A percentile compares a stretch with the other conserved stretches of the same genome.
These are phyloP conservation scores for Timema cristinae DNA, from an alignment of 2,888 invertebrate genomes.

Conservation along the genomic window DNA sequence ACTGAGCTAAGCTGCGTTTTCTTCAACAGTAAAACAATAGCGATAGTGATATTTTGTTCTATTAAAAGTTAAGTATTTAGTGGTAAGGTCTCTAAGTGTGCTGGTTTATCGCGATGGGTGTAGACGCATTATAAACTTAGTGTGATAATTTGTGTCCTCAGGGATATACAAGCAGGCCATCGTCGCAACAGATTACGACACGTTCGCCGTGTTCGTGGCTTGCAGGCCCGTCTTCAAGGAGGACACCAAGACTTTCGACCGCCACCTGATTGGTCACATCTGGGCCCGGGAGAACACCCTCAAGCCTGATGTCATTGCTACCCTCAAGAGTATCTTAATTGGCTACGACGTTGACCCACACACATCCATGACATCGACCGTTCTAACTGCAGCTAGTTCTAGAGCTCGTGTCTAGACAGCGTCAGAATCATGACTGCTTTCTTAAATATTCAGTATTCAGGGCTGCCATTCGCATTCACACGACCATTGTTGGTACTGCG, in stretches of 20 bases:
- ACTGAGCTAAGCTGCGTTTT: too few species aligned
- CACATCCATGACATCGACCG: slow-evolving; percentile 25
- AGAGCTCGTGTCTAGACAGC: too few species aligned
- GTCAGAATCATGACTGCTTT: too few species aligned
- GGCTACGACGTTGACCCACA: slow-evolving; percentile 27
- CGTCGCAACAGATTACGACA: slow-evolving; percentile 31
- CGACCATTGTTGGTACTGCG: too few species aligned
- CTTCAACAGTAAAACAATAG: too few species aligned
- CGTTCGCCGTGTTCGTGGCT: slow-evolving; percentile 28
- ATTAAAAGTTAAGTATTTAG: too few species aligned
- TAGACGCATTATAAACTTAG: too few species aligned
- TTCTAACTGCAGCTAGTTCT: slow-evolving; percentile 22
- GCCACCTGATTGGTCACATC: slow-evolving; percentile 24
- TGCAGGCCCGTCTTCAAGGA: slow-evolving; percentile 27
- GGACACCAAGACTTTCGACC: slow-evolving; percentile 27
- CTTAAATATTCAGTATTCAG: too few species aligned
- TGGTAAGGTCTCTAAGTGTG: too few species aligned
- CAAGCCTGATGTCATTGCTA: slow-evolving; percentile 23
- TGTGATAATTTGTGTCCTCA: slow-evolving; percentile 6
- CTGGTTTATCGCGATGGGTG: too few species aligned
- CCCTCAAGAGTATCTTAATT: slow-evolving; percentile 27
- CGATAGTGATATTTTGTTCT: too few species aligned
- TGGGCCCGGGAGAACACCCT: slow-evolving; percentile 24
- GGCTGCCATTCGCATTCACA: too few species aligned
- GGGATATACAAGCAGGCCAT: slow-evolving; percentile 26